These are phyloP conservation scores for Scaptomyza parva DNA, from an alignment of 2,888 invertebrate species.

Conservation along the genomic window DNA sequence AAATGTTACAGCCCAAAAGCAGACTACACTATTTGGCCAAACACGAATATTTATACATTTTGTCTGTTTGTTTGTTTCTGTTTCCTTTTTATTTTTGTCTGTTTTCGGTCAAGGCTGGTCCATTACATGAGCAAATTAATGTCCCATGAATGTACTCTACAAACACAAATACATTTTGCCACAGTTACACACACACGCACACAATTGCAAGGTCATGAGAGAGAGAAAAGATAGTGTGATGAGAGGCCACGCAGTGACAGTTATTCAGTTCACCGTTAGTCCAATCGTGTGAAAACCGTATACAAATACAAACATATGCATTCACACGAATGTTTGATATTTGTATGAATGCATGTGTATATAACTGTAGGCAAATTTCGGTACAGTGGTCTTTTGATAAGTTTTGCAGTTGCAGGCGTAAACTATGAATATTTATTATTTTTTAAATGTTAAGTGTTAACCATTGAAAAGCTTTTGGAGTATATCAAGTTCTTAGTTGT, in stretches of 20 bases:
- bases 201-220: conserved; percentile 33
- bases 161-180: conserved; percentile 10
- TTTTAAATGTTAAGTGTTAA: too few relatives aligned
- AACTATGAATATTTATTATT: conserved; percentile 4
- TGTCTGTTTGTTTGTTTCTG: conserved; percentile 25
- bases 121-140: conserved; percentile 32
- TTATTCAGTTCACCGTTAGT: conserved; percentile 42
- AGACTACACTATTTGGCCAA: conserved; percentile 27
- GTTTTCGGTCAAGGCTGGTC: conserved; percentile 66
- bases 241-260: conserved; percentile 4
- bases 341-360: not conserved
- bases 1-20: conserved; percentile 29
- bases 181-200: conserved; percentile 15
- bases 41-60: conserved; percentile 4
- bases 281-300: conserved; percentile 31
- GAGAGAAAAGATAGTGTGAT: conserved; percentile 5
- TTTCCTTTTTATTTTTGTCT: conserved; percentile 36
- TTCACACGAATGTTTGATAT: not conserved
- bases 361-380: not conserved
- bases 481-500: conserved; percentile 20
- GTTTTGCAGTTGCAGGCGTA: not conserved
- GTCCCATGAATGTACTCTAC: conserved; percentile 27
- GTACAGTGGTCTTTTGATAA: not conserved
- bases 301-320: conserved; percentile 1
- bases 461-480: conserved; percentile 24